A percentile compares a stretch with the other conserved stretches of the same genome.
Conservation (phyloP, 1,140 invertebrate genomes). For the Tetramorium simillimum region DNA sequence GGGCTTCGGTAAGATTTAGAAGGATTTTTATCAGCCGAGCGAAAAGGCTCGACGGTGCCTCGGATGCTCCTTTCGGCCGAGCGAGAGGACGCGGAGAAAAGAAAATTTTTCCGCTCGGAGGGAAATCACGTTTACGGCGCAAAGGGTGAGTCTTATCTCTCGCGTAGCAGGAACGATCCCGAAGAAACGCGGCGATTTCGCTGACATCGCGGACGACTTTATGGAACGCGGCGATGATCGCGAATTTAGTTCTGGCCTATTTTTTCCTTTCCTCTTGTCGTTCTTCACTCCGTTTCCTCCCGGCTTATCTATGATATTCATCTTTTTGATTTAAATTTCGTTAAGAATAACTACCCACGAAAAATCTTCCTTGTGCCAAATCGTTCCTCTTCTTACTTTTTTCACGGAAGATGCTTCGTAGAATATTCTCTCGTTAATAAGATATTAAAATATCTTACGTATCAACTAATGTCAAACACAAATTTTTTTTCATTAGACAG, state of each 20-base stretch:
- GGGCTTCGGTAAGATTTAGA: conserved; percentile 42
- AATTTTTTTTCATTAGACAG: conserved; percentile 35
- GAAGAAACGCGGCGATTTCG: conserved; percentile 64
- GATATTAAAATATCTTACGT: neutral
- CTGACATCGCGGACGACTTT: conserved; percentile 59
- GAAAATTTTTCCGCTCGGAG: conserved; percentile 68
- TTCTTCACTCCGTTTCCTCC: neutral
- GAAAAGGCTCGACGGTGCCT: conserved; percentile 8
- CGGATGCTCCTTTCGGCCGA: conserved; percentile 29
- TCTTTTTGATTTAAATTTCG: neutral
- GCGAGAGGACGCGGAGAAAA: conserved; percentile 51
- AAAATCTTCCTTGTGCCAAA: neutral
- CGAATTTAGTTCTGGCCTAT: conserved; percentile 37
- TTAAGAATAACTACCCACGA: neutral
- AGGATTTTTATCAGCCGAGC: conserved; percentile 58
- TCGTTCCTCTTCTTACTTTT: neutral
- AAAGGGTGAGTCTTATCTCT: conserved; percentile 60
- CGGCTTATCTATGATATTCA: neutral
- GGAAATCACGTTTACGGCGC: conserved; percentile 59
- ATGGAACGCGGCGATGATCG: neutral
- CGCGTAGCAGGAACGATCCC: conserved; percentile 50
- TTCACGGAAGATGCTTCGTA: neutral
- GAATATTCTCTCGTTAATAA: neutral
- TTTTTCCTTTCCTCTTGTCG: neutral
- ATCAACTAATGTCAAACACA: neutral